phyloP scores from a whole-genome alignment of 2,888 invertebrate species.

The Cremastinae sp. region DNA sequence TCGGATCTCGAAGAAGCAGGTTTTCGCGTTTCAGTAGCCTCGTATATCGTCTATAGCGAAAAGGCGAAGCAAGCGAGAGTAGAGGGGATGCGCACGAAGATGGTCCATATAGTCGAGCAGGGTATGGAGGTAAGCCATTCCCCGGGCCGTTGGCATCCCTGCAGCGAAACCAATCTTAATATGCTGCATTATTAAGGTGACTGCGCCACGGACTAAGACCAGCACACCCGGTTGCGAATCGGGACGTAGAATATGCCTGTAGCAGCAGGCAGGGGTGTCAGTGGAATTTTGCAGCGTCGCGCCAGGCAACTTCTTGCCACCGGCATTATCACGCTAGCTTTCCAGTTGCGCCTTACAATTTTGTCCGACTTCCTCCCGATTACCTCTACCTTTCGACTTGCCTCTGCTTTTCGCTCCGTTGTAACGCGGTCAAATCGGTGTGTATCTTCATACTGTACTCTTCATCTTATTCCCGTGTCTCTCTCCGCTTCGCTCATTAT shows the following conservation, averaged over 20 bases:
- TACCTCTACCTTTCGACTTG: conserved; percentile 35
- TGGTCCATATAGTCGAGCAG: conserved; percentile 36
- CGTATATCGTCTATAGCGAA: conserved; percentile 45
- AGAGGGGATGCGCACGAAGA: conserved; percentile 19
- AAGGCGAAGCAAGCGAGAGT: conserved; percentile 17
- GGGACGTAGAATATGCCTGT: conserved; percentile 34
- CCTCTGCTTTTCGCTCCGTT: conserved; percentile 21
- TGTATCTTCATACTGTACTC: conserved; percentile 44
- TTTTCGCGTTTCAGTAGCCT: conserved; percentile 53
- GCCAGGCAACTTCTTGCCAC: conserved; percentile 34
- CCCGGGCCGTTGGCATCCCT: conserved; percentile 57
- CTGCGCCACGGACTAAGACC: conserved; percentile 69
- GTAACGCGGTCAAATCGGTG: conserved; percentile 32
- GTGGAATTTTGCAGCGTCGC: conserved; percentile 35
- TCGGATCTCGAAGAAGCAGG: conserved; percentile 75
- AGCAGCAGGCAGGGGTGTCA: conserved; percentile 34
- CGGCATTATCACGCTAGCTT: conserved; percentile 71
- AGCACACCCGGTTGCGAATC: conserved; percentile 33
- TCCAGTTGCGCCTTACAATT: conserved; percentile 67
- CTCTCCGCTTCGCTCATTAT: conserved; percentile 52
- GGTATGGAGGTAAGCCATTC: conserved; percentile 53
- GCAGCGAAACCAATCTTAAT: conserved; percentile 77
- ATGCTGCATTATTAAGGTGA: conserved; percentile 76
- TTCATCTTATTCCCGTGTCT: conserved; percentile 23
- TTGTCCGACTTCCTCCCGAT: conserved; percentile 57